These are phyloP conservation scores for Plecturocebus donacophilus DNA, from an alignment of 2,113 vertebrate genomes.

Conservation along the genomic window DNA sequence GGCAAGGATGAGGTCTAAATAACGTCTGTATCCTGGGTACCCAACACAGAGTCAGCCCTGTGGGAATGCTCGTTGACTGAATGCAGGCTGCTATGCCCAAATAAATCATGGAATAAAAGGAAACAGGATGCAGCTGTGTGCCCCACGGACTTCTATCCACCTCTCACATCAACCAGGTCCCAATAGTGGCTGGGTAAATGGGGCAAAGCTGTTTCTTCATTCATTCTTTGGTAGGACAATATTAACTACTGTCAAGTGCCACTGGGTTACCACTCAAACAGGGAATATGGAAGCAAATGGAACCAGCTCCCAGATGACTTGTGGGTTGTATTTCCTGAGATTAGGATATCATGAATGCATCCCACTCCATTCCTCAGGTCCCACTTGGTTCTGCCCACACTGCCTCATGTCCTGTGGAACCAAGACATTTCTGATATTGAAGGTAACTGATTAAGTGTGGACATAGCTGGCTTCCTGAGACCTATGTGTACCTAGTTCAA, in stretches of 20 bases:
- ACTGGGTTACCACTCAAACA: background rate
- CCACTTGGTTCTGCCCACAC: background rate
- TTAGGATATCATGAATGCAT: background rate
- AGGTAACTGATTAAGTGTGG: background rate
- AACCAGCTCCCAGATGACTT: background rate
- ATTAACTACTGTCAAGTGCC: background rate
- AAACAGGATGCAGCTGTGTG: background rate
- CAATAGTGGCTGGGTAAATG: background rate
- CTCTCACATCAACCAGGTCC: too few species aligned
- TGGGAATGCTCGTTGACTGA: background rate
- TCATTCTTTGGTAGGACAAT: background rate
- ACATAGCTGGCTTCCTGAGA: background rate
- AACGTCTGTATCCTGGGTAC: background rate
- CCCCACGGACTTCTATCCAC: fast-evolving
- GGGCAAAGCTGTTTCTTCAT: background rate
- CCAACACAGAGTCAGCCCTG: background rate
- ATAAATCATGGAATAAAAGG: background rate
- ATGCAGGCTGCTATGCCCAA: background rate
- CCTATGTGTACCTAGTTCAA: background rate
- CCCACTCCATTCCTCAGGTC: background rate
- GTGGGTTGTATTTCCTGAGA: background rate
- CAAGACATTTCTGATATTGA: background rate
- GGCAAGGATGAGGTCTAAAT: background rate
- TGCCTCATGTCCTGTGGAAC: background rate
- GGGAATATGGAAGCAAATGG: background rate